Base-by-base conservation (phyloP, 1,140 invertebrate genomes). In the Drosophila arawakana region DNA sequence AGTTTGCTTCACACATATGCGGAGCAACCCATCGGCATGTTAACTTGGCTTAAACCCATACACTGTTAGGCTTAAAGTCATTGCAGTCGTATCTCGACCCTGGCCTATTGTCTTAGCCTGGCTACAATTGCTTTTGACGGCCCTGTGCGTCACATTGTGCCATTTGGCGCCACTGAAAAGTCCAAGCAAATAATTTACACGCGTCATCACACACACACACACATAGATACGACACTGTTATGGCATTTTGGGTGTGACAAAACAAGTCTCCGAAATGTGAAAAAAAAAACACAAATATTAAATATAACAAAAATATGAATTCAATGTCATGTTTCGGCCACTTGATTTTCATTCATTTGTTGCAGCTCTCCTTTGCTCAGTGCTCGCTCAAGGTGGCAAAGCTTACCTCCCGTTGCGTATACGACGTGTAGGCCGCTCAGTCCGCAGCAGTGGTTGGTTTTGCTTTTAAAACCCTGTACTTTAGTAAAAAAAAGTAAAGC, bases 341-440 rank as follows among this genome's bases (percentile, higher is more conserved):
- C 83, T 86, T 86, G 72, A 67, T 73, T 78, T 80, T 79, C 84
- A 86, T 89, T 86, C 83, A 86, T 81, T 89, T 89, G 84, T 86
- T 89, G 83, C 83, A 89, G 67, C 18, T 10, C 25, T 30, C 25
- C 25, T 30, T 30, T 30, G 25, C 25, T 30, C 4, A 30, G 25
- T 30, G 25, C 8, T 52, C 58, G 21, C 41, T 55, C 55, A 39
- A 55, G 60, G 60, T 25, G 11, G 57, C 49, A 25, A 58, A 37
- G 15, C 52, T 15, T 21, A 21, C 52, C 52, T 8, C 52, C 52
- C 52, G 54, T 79, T 80, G 73, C 81, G 72, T 65, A 74, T 84
- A 76, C 68, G 73, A 58, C 68, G 60, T 59, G 41, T 55, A 39
- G 34, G 35, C 52, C 59, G 52, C 43, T 15, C n/a, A 44, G 35